Conservation (phyloP, 2,888 invertebrate species). For the Globia sparganii region DNA sequence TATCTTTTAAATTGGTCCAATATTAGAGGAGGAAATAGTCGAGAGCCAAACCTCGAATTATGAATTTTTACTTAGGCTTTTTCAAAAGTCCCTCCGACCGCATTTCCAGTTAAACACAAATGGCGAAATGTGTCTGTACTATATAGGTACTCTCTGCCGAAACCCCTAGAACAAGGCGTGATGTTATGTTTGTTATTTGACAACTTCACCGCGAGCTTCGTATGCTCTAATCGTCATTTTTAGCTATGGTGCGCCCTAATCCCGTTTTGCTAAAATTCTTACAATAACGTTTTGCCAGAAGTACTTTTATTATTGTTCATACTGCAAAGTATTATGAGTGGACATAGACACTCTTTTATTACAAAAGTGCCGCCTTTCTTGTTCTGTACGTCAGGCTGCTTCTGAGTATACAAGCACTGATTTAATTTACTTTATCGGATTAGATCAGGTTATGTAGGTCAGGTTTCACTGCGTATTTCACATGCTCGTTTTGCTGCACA, state of each 20-base stretch:
- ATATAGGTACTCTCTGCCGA: background rate
- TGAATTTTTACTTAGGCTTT: too few species aligned
- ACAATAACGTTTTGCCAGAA: background rate
- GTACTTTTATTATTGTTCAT: background rate
- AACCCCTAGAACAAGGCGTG: background rate
- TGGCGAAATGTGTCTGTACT: background rate
- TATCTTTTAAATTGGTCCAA: too few species aligned
- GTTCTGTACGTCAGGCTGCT: background rate
- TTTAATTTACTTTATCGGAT: slow-evolving; percentile 47
- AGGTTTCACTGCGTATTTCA: slow-evolving; percentile 34
- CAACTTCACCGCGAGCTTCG: background rate
- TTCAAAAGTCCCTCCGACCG: too few species aligned
- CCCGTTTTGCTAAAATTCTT: background rate
- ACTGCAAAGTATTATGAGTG: background rate
- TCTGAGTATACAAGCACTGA: slow-evolving; percentile 23
- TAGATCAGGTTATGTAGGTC: slow-evolving; percentile 38
- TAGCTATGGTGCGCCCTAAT: background rate
- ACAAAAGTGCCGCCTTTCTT: slow-evolving; percentile 5
- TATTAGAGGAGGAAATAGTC: too few species aligned
- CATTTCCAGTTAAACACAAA: too few species aligned
- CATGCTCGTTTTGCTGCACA: background rate
- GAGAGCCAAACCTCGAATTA: too few species aligned
- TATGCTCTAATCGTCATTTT: background rate
- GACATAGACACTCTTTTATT: background rate
- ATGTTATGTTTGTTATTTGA: background rate